Evolutionary conservation across 2,888 invertebrate species (phyloP), one percentile per base, ranked within the genome.

Genomic region (Epicampocera succincta): DNA sequence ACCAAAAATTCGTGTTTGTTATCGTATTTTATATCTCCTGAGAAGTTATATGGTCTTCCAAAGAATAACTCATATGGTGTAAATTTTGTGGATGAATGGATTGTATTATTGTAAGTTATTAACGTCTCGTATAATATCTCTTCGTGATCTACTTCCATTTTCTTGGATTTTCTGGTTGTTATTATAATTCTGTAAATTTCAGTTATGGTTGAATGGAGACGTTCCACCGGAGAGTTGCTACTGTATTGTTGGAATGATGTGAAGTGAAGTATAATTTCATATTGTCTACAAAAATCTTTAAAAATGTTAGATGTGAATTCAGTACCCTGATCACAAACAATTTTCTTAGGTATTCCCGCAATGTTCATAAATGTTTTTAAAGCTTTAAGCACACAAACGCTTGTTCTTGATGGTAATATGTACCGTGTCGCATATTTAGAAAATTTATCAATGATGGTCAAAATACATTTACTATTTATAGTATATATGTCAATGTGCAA

Each of bases 401-500:
- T 82, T 69, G 29, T 54, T 17, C 77, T 56, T 17, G 69, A 48
- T 17, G 54, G 13, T 25, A 80, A 46, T 2, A 72, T 76, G 33
- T 82, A 79, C 4, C 52, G 73, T 4, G 71, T 33, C n/a, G 76
- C 80, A 65, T 33, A 54, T 54, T 33, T 52, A n/a, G 33, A 54
- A 33, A 54, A 54, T 33, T 29, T 54, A 72, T 83, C 61, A 63
- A 56, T 65, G 68, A 56, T 54, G 74, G 33, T 65, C 9, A 79
- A 44, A 33, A 81, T 71, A 25, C 73, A 77, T 58, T 77, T 50
- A 17, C 78, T 65, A 21, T 84, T 77, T 3, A 78, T 61, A 5
- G 73, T 73, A 19, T 84, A 83, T 9, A 80, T 69, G 44, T 81
- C 80, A 11, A 80, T 72, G 17, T 83, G 80, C 25, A 84, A 46